Conservation (phyloP, 2,797 vertebrate species). For the Vultur gryphus region DNA sequence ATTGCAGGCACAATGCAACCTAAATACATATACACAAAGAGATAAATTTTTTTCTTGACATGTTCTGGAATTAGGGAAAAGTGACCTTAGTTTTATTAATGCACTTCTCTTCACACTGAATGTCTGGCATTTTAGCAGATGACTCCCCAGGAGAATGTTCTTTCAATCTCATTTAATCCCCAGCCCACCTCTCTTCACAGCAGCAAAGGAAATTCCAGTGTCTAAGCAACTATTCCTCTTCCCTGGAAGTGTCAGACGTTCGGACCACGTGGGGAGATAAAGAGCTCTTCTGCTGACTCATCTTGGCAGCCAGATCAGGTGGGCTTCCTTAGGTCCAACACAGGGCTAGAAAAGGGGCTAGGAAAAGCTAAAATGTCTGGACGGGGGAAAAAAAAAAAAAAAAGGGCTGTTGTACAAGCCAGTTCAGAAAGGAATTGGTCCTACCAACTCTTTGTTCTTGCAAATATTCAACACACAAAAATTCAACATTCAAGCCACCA, state of each 20-base stretch:
- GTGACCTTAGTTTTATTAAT: not conserved
- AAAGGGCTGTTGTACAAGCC: not conserved
- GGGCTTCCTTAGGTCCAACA: not conserved
- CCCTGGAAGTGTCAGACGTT: not conserved
- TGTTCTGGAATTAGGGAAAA: not conserved
- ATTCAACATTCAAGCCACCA: not conserved
- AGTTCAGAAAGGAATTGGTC: not conserved
- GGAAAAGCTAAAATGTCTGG: not conserved
- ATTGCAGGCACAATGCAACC: not conserved
- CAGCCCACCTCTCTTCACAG: not conserved
- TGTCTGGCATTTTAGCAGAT: not conserved
- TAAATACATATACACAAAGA: not conserved
- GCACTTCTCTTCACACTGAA: not conserved
- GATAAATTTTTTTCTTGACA: not conserved
- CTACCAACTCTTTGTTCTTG: not conserved
- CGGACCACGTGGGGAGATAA: not conserved
- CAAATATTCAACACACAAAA: not conserved
- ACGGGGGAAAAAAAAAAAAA: not conserved
- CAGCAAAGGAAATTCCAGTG: constrained; percentile 42
- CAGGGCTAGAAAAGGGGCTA: not conserved
- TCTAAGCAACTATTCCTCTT: not conserved
- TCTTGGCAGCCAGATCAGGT: not conserved
- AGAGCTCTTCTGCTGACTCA: constrained; percentile 13
- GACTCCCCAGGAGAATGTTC: not conserved
- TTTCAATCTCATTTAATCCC: not conserved